These are phyloP conservation scores for Himalopsyche phryganea DNA, from an alignment of 1,140 invertebrate species.

Conservation along the genomic window DNA sequence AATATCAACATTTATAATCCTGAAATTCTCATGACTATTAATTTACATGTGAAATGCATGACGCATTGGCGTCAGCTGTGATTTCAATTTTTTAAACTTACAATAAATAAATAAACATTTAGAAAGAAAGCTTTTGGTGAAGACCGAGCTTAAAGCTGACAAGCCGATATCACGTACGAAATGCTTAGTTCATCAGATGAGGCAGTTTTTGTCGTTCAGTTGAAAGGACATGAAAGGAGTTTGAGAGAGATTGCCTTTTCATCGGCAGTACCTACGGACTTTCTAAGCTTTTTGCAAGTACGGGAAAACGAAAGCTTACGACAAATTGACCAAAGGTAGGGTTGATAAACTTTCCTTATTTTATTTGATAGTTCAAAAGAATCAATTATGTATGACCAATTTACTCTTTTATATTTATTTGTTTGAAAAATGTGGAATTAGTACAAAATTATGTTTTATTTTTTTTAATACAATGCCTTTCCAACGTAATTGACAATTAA, in stretches of 20 bases:
- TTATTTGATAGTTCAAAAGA: background rate
- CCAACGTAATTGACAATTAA: too few species aligned
- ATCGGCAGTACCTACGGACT: conserved; percentile 14
- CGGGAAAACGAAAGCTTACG: conserved; percentile 25
- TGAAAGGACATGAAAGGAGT: conserved; percentile 33
- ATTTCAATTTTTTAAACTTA: too few species aligned
- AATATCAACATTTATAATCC: too few species aligned
- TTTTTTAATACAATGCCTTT: too few species aligned
- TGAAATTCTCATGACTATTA: too few species aligned
- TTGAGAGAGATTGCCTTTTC: conserved; percentile 32
- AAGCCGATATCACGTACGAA: conserved; percentile 1
- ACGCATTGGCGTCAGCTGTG: too few species aligned
- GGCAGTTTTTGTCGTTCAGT: conserved; percentile 33
- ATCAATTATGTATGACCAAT: background rate
- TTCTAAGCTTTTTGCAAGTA: conserved; percentile 35
- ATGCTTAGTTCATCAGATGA: conserved; percentile 20
- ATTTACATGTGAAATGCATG: too few species aligned
- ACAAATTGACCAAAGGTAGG: background rate
- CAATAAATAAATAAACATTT: too few species aligned
- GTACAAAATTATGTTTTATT: too few species aligned
- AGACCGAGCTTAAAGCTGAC: too few species aligned
- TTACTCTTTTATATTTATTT: background rate
- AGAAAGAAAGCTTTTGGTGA: too few species aligned
- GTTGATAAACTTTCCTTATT: background rate
- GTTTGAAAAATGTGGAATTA: background rate